Conservation (phyloP, 2,888 invertebrate genomes). For the Heliothis peltigera region DNA sequence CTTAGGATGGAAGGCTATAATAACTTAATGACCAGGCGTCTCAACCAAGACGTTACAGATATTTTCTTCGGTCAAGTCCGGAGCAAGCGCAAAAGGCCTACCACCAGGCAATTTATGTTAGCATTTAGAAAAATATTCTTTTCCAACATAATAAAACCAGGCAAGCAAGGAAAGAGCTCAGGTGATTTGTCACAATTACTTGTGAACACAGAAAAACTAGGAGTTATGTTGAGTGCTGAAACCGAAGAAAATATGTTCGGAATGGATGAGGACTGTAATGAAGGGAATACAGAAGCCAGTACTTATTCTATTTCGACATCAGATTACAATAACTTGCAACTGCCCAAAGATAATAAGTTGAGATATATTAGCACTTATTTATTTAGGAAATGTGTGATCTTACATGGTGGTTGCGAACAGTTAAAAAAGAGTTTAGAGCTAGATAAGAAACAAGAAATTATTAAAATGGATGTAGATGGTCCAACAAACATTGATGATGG, state of each 20-base stretch:
- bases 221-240: slow-evolving; percentile 31
- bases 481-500: neutral
- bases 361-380: slow-evolving; percentile 31
- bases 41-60: slow-evolving; percentile 44
- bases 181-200: slow-evolving; percentile 42
- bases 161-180: slow-evolving; percentile 38
- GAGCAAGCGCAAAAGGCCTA: slow-evolving; percentile 38
- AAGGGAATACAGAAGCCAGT: slow-evolving; percentile 20
- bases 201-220: slow-evolving; percentile 41
- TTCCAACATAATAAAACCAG: slow-evolving; percentile 42
- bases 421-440: slow-evolving; percentile 23
- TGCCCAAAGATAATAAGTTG: slow-evolving; percentile 34
- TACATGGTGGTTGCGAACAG: slow-evolving; percentile 29
- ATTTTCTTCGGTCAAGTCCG: slow-evolving; percentile 42
- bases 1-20: slow-evolving; percentile 48
- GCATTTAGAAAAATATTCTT: slow-evolving; percentile 50
- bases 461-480: slow-evolving; percentile 8
- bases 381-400: slow-evolving; percentile 28
- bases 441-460: slow-evolving; percentile 6
- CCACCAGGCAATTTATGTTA: slow-evolving; percentile 39
- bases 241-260: slow-evolving; percentile 24
- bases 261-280: slow-evolving; percentile 28
- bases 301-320: slow-evolving; percentile 32
- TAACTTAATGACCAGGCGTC: slow-evolving; percentile 35
- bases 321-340: slow-evolving; percentile 44